Evolutionary conservation across 2,113 vertebrate genomes (phyloP).

Genomic region (Rhynchomys soricoides): DNA sequence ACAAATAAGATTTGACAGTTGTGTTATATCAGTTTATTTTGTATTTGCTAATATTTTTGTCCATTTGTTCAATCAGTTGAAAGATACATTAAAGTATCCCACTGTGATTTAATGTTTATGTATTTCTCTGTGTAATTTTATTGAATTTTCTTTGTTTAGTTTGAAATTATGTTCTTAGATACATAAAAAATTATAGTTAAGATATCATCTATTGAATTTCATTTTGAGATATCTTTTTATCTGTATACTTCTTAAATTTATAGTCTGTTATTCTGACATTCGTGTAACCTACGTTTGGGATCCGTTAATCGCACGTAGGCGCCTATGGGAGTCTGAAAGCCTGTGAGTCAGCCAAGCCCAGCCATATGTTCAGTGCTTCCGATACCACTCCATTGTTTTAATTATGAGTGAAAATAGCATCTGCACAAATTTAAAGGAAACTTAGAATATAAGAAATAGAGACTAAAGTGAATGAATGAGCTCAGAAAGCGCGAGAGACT

Average conservation of each 20-base stretch:
- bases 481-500: not conserved
- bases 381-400: slow-evolving; percentile 1
- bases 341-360: not conserved
- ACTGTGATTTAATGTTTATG: slow-evolving; percentile 20
- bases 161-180: not conserved
- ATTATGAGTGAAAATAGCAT: slow-evolving; percentile 6
- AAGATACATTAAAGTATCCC: slow-evolving; percentile 14
- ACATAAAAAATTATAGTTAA: not conserved
- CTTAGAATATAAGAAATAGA: slow-evolving; percentile 7
- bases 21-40: not conserved
- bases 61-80: not conserved
- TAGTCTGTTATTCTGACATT: not conserved
- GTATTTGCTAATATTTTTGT: slow-evolving; percentile 24
- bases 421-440: slow-evolving; percentile 8
- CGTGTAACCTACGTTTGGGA: not conserved
- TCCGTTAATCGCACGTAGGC: not conserved
- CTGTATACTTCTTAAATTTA: not conserved
- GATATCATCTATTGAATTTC: not conserved
- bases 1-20: slow-evolving; percentile 19
- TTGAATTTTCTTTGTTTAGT: not conserved
- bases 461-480: not conserved
- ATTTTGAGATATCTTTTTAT: slow-evolving; percentile 35
- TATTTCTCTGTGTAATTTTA: not conserved
- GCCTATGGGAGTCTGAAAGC: not conserved
- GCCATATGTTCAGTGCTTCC: not conserved